Conservation (phyloP, 2,888 invertebrate species). For the Nemoura dubitans region DNA sequence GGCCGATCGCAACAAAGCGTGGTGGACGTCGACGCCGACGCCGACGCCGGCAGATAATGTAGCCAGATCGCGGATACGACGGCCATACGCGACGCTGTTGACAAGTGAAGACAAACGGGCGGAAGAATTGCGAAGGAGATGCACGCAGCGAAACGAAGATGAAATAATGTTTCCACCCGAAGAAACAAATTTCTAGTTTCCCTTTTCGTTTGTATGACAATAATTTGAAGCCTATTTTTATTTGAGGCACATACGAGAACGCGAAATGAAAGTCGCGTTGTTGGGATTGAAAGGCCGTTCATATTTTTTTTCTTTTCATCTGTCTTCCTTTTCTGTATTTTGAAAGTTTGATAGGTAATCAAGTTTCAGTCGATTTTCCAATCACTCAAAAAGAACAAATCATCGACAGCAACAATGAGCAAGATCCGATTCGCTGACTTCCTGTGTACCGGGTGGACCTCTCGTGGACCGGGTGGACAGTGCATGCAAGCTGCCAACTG, state of each 20-base stretch:
- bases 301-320: background rate
- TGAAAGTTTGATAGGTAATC: slow-evolving; percentile 35
- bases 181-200: slow-evolving; percentile 51
- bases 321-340: background rate
- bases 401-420: slow-evolving; percentile 35
- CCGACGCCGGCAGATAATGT: background rate
- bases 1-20: slow-evolving; percentile 9
- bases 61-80: background rate
- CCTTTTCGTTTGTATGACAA: slow-evolving; percentile 31
- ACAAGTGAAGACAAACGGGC: slow-evolving; percentile 26
- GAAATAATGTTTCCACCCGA: slow-evolving; percentile 49
- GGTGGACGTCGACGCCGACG: background rate
- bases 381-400: slow-evolving; percentile 28
- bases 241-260: background rate
- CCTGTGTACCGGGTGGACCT: background rate
- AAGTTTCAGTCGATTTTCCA: slow-evolving; percentile 37
- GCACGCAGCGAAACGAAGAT: slow-evolving; percentile 35
- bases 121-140: slow-evolving; percentile 22
- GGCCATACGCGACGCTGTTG: background rate
- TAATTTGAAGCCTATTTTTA: background rate
- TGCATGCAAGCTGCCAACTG: slow-evolving; percentile 3
- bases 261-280: background rate
- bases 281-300: background rate
- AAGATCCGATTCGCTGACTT: slow-evolving; percentile 26
- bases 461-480: background rate